Conservation (phyloP, 2,113 vertebrate genomes). For the Chloropsis cyanopogon region DNA sequence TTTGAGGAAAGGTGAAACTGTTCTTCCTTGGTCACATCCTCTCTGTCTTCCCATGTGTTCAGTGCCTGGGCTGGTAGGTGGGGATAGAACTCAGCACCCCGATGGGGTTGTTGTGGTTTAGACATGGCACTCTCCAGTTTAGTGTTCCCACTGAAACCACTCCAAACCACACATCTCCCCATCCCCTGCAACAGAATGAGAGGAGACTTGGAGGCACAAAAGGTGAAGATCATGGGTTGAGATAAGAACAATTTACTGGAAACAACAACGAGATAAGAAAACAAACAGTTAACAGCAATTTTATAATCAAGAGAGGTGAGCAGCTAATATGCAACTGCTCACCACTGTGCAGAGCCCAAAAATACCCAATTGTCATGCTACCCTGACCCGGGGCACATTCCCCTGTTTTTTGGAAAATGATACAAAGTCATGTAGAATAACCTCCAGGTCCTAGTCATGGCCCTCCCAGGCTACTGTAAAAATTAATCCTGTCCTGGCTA, state of each 20-base stretch:
- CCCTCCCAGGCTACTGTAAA: neutral
- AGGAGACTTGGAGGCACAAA: no score
- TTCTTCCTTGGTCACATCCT: neutral
- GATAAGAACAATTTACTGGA: neutral
- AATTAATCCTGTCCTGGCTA: neutral
- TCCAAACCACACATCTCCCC: neutral
- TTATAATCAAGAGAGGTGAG: neutral
- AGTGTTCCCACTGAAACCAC: neutral
- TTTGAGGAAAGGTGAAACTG: neutral
- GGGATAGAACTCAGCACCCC: neutral
- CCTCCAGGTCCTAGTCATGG: neutral
- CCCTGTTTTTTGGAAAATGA: neutral
- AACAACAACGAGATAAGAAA: neutral
- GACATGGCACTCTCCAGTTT: neutral
- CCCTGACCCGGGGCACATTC: rapidly evolving
- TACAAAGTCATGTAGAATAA: neutral
- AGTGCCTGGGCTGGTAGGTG: neutral
- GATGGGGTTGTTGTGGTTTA: rapidly evolving
- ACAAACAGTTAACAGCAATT: neutral
- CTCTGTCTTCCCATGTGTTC: neutral
- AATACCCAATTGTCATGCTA: neutral
- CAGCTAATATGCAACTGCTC: neutral
- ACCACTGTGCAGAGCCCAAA: neutral
- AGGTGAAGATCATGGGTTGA: neutral
- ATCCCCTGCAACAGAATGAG: neutral